phyloP scores from a whole-genome alignment of 2,888 invertebrate genomes.

The Gibbula magus region DNA sequence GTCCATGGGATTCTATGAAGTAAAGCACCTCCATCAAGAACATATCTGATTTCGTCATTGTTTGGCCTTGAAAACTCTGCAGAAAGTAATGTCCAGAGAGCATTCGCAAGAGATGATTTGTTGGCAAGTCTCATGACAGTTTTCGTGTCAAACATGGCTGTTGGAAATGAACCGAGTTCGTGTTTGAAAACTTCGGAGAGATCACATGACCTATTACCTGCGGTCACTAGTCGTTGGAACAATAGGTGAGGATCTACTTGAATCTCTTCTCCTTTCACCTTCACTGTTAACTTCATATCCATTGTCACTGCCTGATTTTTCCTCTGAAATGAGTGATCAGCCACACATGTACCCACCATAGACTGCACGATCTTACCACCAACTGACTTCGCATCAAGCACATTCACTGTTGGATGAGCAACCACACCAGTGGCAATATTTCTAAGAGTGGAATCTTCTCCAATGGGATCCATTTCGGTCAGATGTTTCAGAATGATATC shows the following conservation, averaged over 20 bases:
- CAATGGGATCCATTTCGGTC: not conserved
- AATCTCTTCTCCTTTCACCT: too few species aligned
- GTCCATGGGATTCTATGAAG: slow-evolving; percentile 3
- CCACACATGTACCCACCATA: not conserved
- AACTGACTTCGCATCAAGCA: not conserved
- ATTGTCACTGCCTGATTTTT: too few species aligned
- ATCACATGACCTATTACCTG: too few species aligned
- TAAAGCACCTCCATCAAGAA: slow-evolving; percentile 1
- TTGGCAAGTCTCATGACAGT: slow-evolving; percentile 12
- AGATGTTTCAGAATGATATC: slow-evolving; percentile 1
- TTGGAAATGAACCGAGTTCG: too few species aligned
- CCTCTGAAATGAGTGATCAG: too few species aligned
- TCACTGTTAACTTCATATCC: too few species aligned
- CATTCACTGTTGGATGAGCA: slow-evolving; percentile 9
- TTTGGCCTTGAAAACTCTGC: slow-evolving; percentile 2
- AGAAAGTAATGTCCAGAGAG: slow-evolving; percentile 10
- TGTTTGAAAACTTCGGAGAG: too few species aligned
- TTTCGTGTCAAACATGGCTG: not conserved
- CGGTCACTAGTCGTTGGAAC: too few species aligned
- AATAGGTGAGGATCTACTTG: too few species aligned
- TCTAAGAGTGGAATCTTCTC: not conserved
- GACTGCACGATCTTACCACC: not conserved
- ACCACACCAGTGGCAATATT: not conserved
- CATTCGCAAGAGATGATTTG: slow-evolving; percentile 11
- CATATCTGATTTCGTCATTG: not conserved